Base-by-base conservation (phyloP, 2,113 vertebrate genomes). In the Pycnonotus jocosus region DNA sequence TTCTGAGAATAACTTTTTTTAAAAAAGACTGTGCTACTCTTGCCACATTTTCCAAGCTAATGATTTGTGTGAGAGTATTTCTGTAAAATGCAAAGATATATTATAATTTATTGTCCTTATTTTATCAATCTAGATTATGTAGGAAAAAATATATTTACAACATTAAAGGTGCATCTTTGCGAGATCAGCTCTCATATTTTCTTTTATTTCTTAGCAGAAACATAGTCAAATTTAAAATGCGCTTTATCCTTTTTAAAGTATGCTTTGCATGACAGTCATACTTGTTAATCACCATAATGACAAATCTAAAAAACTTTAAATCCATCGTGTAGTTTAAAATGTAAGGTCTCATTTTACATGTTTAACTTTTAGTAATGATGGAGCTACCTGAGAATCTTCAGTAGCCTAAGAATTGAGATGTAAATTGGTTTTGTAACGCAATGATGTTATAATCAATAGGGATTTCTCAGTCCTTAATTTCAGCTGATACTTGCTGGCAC, bases 391-490 rank as follows among this genome's bases (percentile, higher is more conserved):
- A 92, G 38, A 47, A 11, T 60, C 45, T 70, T 85, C 44, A 31
- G 42, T 76, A 48, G 35, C 61, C 24, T 38, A 61, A 53, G 51
- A 93, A 60, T 62, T 82, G 27, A 88, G 62, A 69, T 24, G 40
- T 50, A 93, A 84, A 86, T 94, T 69, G 69, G 17, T 47, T 96
- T 90, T 95, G 58, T 85, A 88, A 73, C 5, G 25, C 18, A 57
- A 62, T 44, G 73, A 92, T 91, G n/a, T 83, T 85, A 88, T 90
- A 96, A 97, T 98, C 95, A 90, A 86, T 91, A 83, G 18, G 42
- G 66, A 93, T 95, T 96, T 97, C 71, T 68, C 82, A 88, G 61
- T 69, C 51, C 48, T 91, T 96, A 89, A 86, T 86, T 95, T 91
- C 81, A 95, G 20, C 51, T 73, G 65, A 82, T 80, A 60, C 12